These are phyloP conservation scores for Galaxias olidus DNA, from an alignment of 2,797 vertebrate species.

Conservation along the genomic window DNA sequence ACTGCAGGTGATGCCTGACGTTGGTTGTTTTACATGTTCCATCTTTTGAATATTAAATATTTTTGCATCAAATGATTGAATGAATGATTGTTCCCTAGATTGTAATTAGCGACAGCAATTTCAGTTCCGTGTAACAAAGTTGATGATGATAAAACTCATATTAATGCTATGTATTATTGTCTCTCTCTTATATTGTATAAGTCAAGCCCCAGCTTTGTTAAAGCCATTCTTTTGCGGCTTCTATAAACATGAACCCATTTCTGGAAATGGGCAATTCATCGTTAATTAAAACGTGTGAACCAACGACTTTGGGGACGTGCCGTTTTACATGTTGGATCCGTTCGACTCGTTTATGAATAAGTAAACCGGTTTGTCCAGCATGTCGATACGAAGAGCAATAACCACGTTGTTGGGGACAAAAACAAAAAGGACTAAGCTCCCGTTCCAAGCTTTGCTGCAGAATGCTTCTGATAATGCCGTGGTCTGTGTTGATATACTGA, in stretches of 20 bases:
- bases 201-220: slow-evolving; percentile 40
- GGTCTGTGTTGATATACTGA: slow-evolving; percentile 49
- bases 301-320: slow-evolving; percentile 65
- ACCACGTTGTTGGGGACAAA: slow-evolving; percentile 43
- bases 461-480: slow-evolving; percentile 31
- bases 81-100: slow-evolving; percentile 52
- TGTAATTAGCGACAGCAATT: slow-evolving; percentile 60
- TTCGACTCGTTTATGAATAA: slow-evolving; percentile 44
- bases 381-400: slow-evolving; percentile 62
- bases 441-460: slow-evolving; percentile 45
- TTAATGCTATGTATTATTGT: slow-evolving; percentile 63
- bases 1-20: slow-evolving; percentile 50
- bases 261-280: slow-evolving; percentile 67
- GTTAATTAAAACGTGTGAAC: slow-evolving; percentile 70
- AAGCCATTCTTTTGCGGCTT: slow-evolving; percentile 52
- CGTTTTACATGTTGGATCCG: slow-evolving; percentile 71
- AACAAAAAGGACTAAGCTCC: slow-evolving; percentile 30
- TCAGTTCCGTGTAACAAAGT: slow-evolving; percentile 60
- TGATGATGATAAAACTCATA: slow-evolving; percentile 47
- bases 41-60: slow-evolving; percentile 27
- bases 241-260: slow-evolving; percentile 64
- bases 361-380: slow-evolving; percentile 35
- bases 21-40: slow-evolving; percentile 36
- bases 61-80: slow-evolving; percentile 45
- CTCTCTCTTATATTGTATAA: slow-evolving; percentile 57